Evolutionary conservation across 2,797 vertebrate species (phyloP).

Genomic region (Urosaurus nigricauda): DNA sequence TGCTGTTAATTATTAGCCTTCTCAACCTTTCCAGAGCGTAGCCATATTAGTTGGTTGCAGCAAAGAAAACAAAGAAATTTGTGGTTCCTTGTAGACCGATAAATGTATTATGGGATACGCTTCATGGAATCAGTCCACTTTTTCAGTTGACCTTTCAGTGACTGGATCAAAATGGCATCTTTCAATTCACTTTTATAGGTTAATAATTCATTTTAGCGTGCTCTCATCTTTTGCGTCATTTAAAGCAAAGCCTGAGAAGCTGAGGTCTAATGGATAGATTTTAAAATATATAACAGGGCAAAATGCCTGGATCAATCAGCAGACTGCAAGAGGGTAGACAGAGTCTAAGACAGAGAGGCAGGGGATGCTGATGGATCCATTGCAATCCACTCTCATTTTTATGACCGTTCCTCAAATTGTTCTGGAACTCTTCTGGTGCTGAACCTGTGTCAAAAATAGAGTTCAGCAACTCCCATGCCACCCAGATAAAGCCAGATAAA

Average conservation of each 20-base stretch:
- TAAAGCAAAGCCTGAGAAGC: conserved; percentile 29
- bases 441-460: too few relatives aligned
- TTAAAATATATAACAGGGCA: conserved; percentile 5
- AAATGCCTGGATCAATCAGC: neutral
- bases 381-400: too few relatives aligned
- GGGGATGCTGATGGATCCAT: too few relatives aligned
- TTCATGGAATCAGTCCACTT: neutral
- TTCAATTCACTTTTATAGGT: conserved; percentile 18
- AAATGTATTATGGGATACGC: neutral
- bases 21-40: conserved; percentile 24
- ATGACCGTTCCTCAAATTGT: too few relatives aligned
- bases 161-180: conserved; percentile 12
- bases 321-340: neutral
- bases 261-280: conserved; percentile 25
- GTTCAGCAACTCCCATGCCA: too few relatives aligned
- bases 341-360: too few relatives aligned
- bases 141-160: conserved; percentile 26
- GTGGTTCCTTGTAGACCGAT: neutral
- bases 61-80: neutral
- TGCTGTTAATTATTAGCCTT: neutral
- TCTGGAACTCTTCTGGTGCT: too few relatives aligned
- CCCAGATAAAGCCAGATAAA: too few relatives aligned
- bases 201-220: neutral
- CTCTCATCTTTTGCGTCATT: conserved; percentile 37
- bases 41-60: neutral